Evolutionary conservation across 2,888 invertebrate genomes (phyloP), one percentile per base, ranked within the genome.

Genomic region (Drosophila nr. perissopoda): DNA sequence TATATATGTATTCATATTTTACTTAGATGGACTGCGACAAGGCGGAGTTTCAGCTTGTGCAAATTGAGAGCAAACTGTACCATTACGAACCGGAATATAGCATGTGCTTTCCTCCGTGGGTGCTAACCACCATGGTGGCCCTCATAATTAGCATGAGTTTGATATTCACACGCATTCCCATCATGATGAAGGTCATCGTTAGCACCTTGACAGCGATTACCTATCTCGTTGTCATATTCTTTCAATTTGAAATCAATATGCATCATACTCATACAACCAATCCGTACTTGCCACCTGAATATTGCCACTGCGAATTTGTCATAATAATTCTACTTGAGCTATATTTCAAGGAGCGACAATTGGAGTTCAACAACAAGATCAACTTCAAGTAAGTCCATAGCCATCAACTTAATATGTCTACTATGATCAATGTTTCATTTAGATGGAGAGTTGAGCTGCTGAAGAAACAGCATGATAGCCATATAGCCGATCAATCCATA

Each of bases 341-440:
- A 31, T 97, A 97, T 91, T 94, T 97, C 80, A 96, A 98, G 79
- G 98, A 98, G 92, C 95, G 98, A 89, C 98, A 98, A 92, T 96
- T 97, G n/a, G 98, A 98, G 91, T 97, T 97, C 83, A 96, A 98
- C 89, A 96, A 97, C 80, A 95, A 98, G 85, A 94, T 99, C 69
- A 98, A 98, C 91, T 97, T 96, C 85, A 94, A 96, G 82, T 95
- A 93, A 94, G 92, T 91, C n/a, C 42, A 13, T 29, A 11, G 2
- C 7, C 1, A 21, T 29, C 51, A 16, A 2, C 7, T 2, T 4
- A 29, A 33, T 31, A 3, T 10, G 10, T 21, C 13, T 1, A 10
- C 11, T n/a, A 4, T 6, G 21, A 11, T 5, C 2, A 40, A 6
- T 2, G 1, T 33, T 29, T 29, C 13, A 5, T 38, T 13, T 89